Base-by-base conservation (phyloP, 2,797 vertebrate genomes). In the Silurus aristotelis region DNA sequence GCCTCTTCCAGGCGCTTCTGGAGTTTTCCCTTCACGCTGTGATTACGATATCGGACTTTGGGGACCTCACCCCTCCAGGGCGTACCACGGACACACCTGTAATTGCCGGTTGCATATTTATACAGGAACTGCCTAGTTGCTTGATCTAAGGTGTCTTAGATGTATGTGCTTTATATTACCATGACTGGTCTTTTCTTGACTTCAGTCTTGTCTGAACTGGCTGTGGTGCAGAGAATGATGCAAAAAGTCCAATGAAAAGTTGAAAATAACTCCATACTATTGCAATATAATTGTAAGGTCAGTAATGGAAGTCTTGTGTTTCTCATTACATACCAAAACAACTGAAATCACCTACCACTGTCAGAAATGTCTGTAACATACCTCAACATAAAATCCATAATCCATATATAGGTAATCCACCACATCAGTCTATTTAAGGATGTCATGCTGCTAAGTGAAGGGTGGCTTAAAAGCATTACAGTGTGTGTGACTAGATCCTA, bases 381-480 rank as follows among this genome's bases (percentile, higher is more conserved):
- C 55, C 80, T 1, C 3, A 52, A 31, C 25, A 68, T 20, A 25
- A 31, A 19, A 63, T 31, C 15, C 5, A 82, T 64, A 71, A 76
- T 52, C 48, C 48, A 52, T 52, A 52, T 52, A 52, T 17, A 63
- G n/a, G 46, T 25, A 56, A 22, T 56, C 56, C 64, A 55, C n/a
- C 61, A 2, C 1, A 75, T 55, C 55, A 66, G 1, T 79, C 72
- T 3, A 43, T 72, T 55, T 17, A 15, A 56, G 48, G 60, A 56
- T 64, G 38, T 81, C 10, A 22, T 72, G 38, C 31, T 31, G 86
- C 68, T 75, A 71, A 76, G 78, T 60, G 58, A 67, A 73, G 70
- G 52, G 83, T 5, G 4, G 55, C 19, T 83, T 14, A 83, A 79
- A 85, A 70, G 48, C 8, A 43, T 75, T 75, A 68, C 77, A 56